Percentiles rank a stretch among this genome's conserved stretches.
phyloP scores from a whole-genome alignment of 2,797 vertebrate species.

The Phylloscopus collybita region DNA sequence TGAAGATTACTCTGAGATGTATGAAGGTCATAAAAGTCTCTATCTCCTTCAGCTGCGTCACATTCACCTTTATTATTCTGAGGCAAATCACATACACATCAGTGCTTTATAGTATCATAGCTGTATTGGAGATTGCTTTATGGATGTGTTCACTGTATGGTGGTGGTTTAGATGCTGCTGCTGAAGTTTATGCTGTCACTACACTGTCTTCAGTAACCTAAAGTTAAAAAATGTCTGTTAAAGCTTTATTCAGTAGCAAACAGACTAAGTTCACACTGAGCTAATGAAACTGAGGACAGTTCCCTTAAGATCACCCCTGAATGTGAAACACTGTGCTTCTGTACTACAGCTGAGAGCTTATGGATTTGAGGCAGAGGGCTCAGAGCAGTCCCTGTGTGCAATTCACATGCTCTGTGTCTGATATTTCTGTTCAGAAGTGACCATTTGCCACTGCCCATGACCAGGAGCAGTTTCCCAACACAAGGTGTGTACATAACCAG shows the following conservation, averaged over 20 bases:
- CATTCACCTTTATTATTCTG: conserved; percentile 69
- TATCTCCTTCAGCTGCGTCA: conserved; percentile 65
- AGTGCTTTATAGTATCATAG: conserved; percentile 71
- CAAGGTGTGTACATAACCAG: background rate
- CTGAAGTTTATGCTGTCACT: conserved; percentile 69
- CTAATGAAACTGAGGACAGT: background rate
- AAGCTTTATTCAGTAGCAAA: background rate
- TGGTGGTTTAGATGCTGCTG: conserved; percentile 56
- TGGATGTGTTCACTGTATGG: conserved; percentile 76
- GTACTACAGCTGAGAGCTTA: background rate
- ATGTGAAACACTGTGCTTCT: background rate
- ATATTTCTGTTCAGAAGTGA: background rate
- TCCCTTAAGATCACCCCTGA: background rate
- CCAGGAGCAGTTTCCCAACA: background rate
- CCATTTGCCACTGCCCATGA: accelerated
- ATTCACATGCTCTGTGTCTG: background rate
- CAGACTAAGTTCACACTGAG: background rate
- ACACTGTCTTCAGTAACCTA: conserved; percentile 80
- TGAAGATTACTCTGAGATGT: conserved; percentile 77
- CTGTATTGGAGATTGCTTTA: conserved; percentile 77
- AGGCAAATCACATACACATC: conserved; percentile 68
- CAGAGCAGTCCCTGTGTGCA: background rate
- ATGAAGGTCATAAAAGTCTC: conserved; percentile 70
- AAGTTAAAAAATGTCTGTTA: conserved; percentile 32
- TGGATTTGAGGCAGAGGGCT: background rate